phyloP scores from a whole-genome alignment of 2,797 vertebrate genomes.

The Chaenodraco wilsoni region DNA sequence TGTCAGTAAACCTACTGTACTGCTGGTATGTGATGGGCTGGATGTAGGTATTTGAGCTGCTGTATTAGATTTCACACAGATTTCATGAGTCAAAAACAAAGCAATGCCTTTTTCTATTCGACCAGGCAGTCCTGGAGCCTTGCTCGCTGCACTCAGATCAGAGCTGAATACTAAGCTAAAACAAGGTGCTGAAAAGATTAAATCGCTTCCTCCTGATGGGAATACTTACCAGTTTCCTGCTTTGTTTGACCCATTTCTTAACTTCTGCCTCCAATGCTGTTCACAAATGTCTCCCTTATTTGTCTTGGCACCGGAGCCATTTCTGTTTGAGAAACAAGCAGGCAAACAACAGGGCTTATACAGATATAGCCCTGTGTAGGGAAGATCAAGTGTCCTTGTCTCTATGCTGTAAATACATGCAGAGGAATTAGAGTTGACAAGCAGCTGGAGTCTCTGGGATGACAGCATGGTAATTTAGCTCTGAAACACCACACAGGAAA shows the following conservation, averaged over 20 bases:
- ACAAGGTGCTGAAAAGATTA: slow-evolving; percentile 29
- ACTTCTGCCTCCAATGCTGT: not conserved
- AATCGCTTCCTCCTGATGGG: slow-evolving; percentile 19
- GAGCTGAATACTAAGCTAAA: not conserved
- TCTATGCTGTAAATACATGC: slow-evolving; percentile 61
- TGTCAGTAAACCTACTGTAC: slow-evolving; percentile 10
- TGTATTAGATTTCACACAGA: slow-evolving; percentile 49
- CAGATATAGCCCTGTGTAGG: slow-evolving; percentile 52
- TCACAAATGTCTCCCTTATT: slow-evolving; percentile 35
- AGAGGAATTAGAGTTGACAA: slow-evolving; percentile 45
- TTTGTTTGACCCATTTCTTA: slow-evolving; percentile 32
- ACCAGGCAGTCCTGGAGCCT: slow-evolving; percentile 2
- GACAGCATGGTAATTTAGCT: slow-evolving; percentile 31
- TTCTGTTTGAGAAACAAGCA: slow-evolving; percentile 30
- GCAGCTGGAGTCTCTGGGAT: slow-evolving; percentile 24
- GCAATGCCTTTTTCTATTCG: slow-evolving; percentile 19
- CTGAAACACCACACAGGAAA: slow-evolving; percentile 33
- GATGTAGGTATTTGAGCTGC: slow-evolving; percentile 38
- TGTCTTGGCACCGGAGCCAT: slow-evolving; percentile 33
- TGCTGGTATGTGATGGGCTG: slow-evolving; percentile 8
- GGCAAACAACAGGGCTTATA: slow-evolving; percentile 37
- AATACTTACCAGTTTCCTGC: slow-evolving; percentile 30
- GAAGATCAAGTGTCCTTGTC: slow-evolving; percentile 61
- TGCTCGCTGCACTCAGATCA: not conserved
- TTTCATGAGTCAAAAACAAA: slow-evolving; percentile 44